These are phyloP conservation scores for Microcaecilia unicolor DNA, from an alignment of 2,797 vertebrate species.

Conservation along the genomic window DNA sequence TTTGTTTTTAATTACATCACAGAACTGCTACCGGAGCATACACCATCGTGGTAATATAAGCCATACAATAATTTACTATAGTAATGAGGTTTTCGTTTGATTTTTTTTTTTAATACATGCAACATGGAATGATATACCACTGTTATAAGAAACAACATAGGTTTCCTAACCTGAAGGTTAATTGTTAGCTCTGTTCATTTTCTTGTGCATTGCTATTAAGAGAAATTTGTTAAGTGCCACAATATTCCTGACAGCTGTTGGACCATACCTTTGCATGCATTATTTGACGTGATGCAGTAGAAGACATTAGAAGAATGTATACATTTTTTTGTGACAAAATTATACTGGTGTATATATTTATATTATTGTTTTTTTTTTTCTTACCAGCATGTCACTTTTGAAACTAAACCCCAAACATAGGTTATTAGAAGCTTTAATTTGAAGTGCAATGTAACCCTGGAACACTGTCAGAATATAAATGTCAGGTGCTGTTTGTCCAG, in stretches of 20 bases:
- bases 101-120: slow-evolving; percentile 41
- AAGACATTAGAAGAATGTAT: slow-evolving; percentile 18
- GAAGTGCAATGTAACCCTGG: slow-evolving; percentile 5
- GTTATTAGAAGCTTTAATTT: slow-evolving; percentile 13
- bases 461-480: slow-evolving; percentile 3
- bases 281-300: slow-evolving; percentile 13
- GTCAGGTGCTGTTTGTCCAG: slow-evolving; percentile 5
- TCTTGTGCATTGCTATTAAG: slow-evolving; percentile 37
- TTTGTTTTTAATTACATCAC: slow-evolving; percentile 26
- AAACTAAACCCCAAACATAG: slow-evolving; percentile 19
- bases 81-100: slow-evolving; percentile 47
- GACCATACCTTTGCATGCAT: slow-evolving; percentile 18
- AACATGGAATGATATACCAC: slow-evolving; percentile 39
- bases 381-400: slow-evolving; percentile 29
- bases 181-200: slow-evolving; percentile 33
- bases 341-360: no score
- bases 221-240: slow-evolving; percentile 35
- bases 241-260: slow-evolving; percentile 23
- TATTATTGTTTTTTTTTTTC: slow-evolving; percentile 10
- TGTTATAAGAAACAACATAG: slow-evolving; percentile 38
- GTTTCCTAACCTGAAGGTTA: slow-evolving; percentile 30
- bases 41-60: slow-evolving; percentile 42
- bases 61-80: slow-evolving; percentile 43
- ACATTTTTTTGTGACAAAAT: slow-evolving; percentile 19
- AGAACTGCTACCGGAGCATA: slow-evolving; percentile 34